Conservation (phyloP, 2,113 vertebrate genomes). For the Alethe diademata region DNA sequence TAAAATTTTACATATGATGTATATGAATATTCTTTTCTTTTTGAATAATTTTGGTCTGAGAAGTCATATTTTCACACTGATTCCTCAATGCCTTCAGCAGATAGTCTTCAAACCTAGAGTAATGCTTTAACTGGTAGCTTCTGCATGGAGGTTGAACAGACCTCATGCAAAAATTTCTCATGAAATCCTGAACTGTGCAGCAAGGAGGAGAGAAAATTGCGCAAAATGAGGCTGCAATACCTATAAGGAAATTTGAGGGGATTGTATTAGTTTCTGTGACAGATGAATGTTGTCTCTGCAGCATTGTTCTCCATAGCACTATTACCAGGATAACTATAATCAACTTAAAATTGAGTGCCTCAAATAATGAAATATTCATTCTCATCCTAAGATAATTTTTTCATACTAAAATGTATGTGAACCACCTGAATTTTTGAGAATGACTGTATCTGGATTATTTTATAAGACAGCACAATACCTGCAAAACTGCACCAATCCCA, state of each 20-base stretch:
- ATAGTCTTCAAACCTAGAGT: neutral
- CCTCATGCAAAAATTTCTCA: neutral
- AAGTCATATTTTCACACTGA: neutral
- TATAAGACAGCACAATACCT: neutral
- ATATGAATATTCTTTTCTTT: neutral
- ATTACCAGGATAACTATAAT: neutral
- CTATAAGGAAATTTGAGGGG: neutral
- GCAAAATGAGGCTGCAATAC: neutral
- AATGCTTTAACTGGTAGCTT: neutral
- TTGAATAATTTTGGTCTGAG: neutral
- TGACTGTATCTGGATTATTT: neutral
- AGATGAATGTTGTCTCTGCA: neutral
- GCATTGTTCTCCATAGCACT: neutral
- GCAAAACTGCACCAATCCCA: neutral
- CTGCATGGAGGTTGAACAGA: neutral
- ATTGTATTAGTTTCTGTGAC: neutral
- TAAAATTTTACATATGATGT: neutral
- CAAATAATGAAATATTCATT: neutral
- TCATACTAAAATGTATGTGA: neutral
- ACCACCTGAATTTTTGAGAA: neutral
- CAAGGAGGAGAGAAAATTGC: neutral
- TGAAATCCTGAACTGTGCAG: neutral
- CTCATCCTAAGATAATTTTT: neutral
- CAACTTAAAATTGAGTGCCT: neutral
- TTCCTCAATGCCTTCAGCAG: neutral